A percentile compares a stretch with the other conserved stretches of the same genome.
Evolutionary conservation across 2,888 invertebrate genomes (phyloP).

Genomic region (Ectropis crepuscularia): DNA sequence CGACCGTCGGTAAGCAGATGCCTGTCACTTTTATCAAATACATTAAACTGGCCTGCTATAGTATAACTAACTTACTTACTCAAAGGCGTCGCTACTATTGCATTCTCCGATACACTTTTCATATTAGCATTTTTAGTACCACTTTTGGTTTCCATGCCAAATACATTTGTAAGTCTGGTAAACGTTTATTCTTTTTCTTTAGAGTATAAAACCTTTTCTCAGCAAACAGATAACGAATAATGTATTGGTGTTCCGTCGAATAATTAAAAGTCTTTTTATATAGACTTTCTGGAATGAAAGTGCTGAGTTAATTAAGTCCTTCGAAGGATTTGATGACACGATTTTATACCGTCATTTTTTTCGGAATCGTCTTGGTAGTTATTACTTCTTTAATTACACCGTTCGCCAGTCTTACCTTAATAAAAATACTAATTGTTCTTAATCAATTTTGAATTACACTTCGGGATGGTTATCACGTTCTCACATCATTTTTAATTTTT

Average conservation of each 20-base stretch:
- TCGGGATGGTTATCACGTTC: too few relatives aligned
- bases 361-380: conserved; percentile 2
- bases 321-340: conserved; percentile 43
- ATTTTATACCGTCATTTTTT: conserved; percentile 12
- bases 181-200: conserved; percentile 73
- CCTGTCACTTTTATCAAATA: conserved; percentile 83
- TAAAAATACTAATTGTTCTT: too few relatives aligned
- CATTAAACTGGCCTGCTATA: conserved; percentile 79
- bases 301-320: conserved; percentile 69
- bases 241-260: conserved; percentile 73
- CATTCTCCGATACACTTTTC: too few relatives aligned
- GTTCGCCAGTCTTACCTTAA: neutral
- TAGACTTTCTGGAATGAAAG: conserved; percentile 58
- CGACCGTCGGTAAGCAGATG: conserved; percentile 77
- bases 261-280: conserved; percentile 78
- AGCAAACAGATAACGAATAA: conserved; percentile 74
- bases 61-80: conserved; percentile 32
- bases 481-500: too few relatives aligned
- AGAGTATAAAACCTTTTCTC: conserved; percentile 69
- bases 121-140: too few relatives aligned
- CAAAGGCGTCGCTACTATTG: too few relatives aligned
- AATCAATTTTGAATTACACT: too few relatives aligned
- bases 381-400: neutral
- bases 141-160: too few relatives aligned
- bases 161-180: conserved; percentile 31